These are phyloP conservation scores for Blastomussa wellsi DNA, from an alignment of 92 coral and sea anemone genomes.

Conservation along the genomic window DNA sequence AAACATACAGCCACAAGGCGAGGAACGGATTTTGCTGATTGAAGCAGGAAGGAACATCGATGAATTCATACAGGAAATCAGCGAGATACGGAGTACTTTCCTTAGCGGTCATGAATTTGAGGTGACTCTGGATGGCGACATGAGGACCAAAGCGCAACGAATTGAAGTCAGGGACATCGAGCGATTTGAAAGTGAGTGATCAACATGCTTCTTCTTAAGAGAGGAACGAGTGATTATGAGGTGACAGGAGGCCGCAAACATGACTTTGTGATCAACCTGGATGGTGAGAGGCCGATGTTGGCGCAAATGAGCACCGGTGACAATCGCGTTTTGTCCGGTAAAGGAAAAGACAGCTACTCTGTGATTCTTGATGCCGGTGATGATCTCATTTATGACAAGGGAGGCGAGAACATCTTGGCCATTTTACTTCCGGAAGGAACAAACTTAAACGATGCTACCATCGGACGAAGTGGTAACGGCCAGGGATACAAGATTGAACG, in stretches of 20 bases:
- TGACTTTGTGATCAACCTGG: slow-evolving; percentile 53
- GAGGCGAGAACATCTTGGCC: slow-evolving; percentile 54
- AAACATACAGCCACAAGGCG: slow-evolving; percentile 6
- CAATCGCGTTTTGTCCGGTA: slow-evolving; percentile 55
- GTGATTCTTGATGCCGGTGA: slow-evolving; percentile 41
- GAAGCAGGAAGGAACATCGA: slow-evolving; percentile 15
- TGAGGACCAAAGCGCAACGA: slow-evolving; percentile 39
- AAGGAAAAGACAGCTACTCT: slow-evolving; percentile 48
- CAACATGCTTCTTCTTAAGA: slow-evolving; percentile 37
- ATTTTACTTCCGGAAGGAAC: slow-evolving; percentile 41
- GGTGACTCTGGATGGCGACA: neutral
- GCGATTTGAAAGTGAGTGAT: slow-evolving; percentile 53
- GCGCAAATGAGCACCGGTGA: slow-evolving; percentile 51
- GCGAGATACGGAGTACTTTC: slow-evolving; percentile 1
- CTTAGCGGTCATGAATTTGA: slow-evolving; percentile 7
- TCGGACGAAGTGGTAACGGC: slow-evolving; percentile 29
- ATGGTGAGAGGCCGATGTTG: slow-evolving; percentile 31
- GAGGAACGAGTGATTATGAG: slow-evolving; percentile 49
- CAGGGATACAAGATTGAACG: slow-evolving; percentile 37
- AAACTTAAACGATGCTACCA: slow-evolving; percentile 38
- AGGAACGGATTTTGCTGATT: slow-evolving; percentile 32
- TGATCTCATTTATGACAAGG: slow-evolving; percentile 53
- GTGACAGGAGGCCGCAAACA: slow-evolving; percentile 58
- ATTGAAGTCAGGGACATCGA: slow-evolving; percentile 36
- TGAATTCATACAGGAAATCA: slow-evolving; percentile 21